These are phyloP conservation scores for Heteromurus nitidus DNA, from an alignment of 2,888 invertebrate genomes.

Conservation along the genomic window DNA sequence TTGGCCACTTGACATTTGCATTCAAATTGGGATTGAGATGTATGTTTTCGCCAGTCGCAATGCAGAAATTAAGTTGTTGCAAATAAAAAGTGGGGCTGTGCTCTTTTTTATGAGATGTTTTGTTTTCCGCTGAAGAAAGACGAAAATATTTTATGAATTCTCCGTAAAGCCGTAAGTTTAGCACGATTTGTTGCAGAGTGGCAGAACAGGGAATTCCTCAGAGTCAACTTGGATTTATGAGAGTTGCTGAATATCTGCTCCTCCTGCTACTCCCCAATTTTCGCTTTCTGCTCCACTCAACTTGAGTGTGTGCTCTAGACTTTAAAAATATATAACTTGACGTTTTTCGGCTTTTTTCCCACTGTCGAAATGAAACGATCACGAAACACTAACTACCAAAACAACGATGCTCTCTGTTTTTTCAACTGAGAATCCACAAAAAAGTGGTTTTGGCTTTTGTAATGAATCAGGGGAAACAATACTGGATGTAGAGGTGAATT, in stretches of 20 bases:
- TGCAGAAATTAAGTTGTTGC: not conserved
- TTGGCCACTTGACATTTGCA: too few species aligned
- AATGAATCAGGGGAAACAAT: not conserved
- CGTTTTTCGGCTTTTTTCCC: not conserved
- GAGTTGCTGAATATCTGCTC: not conserved
- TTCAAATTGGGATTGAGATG: too few species aligned
- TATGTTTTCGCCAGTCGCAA: too few species aligned
- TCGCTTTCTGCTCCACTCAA: conserved; percentile 32
- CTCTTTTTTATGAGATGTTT: too few species aligned
- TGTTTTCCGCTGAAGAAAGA: conserved; percentile 15
- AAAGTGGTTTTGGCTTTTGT: not conserved
- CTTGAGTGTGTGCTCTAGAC: not conserved
- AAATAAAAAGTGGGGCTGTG: not conserved
- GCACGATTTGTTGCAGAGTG: not conserved
- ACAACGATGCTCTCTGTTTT: too few species aligned
- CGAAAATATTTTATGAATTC: not conserved
- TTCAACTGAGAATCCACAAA: too few species aligned
- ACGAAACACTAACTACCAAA: conserved; percentile 4
- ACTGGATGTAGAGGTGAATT: not conserved
- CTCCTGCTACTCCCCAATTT: not conserved
- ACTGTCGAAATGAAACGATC: conserved; percentile 6
- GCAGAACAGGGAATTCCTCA: conserved; percentile 38
- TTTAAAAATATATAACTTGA: not conserved
- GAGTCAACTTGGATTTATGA: conserved; percentile 62
- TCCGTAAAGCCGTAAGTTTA: not conserved